Percentiles rank a stretch among this genome's conserved stretches.
phyloP scores from a whole-genome alignment of 2,888 invertebrate genomes.

The Hyalella azteca region DNA sequence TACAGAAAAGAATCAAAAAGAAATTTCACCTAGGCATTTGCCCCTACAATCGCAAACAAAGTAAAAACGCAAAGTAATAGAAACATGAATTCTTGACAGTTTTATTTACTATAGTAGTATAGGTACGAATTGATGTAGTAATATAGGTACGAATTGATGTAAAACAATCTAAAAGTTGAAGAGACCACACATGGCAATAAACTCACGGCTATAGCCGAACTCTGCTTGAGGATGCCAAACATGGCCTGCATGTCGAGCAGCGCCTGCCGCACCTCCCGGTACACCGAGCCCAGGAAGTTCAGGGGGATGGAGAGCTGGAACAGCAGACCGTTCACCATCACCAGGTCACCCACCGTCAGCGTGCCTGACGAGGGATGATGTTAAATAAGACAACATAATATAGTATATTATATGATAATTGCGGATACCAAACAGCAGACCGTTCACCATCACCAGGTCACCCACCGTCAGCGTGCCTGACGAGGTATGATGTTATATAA shows the following conservation, averaged over 20 bases:
- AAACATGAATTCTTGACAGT: too few relatives aligned
- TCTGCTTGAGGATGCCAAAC: slow-evolving; percentile 93
- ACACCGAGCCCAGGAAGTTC: slow-evolving; percentile 97
- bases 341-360: slow-evolving; percentile 96
- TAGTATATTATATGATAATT: slow-evolving; percentile 37
- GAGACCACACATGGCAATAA: too few relatives aligned
- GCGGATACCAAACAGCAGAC: slow-evolving; percentile 87
- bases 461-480: slow-evolving; percentile 95
- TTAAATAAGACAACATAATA: neutral
- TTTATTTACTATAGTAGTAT: too few relatives aligned
- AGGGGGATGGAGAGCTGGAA: slow-evolving; percentile 97
- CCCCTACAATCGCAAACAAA: too few relatives aligned
- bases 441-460: slow-evolving; percentile 98
- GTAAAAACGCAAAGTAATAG: too few relatives aligned
- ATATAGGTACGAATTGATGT: too few relatives aligned
- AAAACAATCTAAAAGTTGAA: too few relatives aligned
- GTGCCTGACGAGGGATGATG: slow-evolving; percentile 70
- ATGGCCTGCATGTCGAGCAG: slow-evolving; percentile 98
- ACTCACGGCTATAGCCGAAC: slow-evolving; percentile 76
- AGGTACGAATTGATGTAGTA: too few relatives aligned
- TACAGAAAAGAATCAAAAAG: too few relatives aligned
- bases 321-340: slow-evolving; percentile 96
- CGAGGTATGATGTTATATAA: too few relatives aligned
- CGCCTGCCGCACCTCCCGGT: slow-evolving; percentile 95
- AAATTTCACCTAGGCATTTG: too few relatives aligned